A percentile compares a stretch with the other conserved stretches of the same genome.
phyloP scores from a whole-genome alignment of 2,113 vertebrate genomes.

The Anser cygnoides region DNA sequence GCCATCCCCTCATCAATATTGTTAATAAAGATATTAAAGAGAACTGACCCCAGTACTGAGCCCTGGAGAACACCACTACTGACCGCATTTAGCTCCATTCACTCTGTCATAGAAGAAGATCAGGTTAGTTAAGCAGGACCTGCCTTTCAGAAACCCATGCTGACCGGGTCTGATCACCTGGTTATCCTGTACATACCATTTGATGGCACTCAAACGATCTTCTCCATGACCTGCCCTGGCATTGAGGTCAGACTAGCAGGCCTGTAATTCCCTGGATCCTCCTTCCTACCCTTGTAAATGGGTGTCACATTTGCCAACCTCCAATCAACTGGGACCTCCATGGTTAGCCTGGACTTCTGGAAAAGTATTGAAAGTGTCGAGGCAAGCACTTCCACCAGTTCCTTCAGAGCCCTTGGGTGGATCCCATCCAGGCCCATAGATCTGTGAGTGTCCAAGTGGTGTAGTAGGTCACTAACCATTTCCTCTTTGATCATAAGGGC shows the following conservation, averaged over 20 bases:
- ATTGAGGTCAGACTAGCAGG: background rate
- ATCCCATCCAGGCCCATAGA: background rate
- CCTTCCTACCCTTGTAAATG: no score
- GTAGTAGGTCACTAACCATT: background rate
- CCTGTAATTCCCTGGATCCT: no score
- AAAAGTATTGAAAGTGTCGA: background rate
- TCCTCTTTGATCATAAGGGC: background rate
- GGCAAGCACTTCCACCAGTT: background rate
- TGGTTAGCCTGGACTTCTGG: background rate
- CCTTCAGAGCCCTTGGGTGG: background rate
- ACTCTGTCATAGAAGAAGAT: background rate
- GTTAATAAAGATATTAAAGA: background rate
- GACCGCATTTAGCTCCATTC: background rate
- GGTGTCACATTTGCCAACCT: background rate
- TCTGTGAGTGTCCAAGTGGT: background rate
- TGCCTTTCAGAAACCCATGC: no score
- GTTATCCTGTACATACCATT: background rate
- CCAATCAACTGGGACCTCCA: background rate
- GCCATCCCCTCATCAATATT: background rate
- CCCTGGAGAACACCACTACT: background rate
- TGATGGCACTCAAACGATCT: background rate
- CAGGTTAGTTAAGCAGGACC: background rate
- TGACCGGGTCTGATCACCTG: background rate
- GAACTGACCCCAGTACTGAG: background rate
- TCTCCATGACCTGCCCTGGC: background rate